Base-by-base conservation (phyloP, 2,797 vertebrate genomes). In the Sebastes kiyomatsui region DNA sequence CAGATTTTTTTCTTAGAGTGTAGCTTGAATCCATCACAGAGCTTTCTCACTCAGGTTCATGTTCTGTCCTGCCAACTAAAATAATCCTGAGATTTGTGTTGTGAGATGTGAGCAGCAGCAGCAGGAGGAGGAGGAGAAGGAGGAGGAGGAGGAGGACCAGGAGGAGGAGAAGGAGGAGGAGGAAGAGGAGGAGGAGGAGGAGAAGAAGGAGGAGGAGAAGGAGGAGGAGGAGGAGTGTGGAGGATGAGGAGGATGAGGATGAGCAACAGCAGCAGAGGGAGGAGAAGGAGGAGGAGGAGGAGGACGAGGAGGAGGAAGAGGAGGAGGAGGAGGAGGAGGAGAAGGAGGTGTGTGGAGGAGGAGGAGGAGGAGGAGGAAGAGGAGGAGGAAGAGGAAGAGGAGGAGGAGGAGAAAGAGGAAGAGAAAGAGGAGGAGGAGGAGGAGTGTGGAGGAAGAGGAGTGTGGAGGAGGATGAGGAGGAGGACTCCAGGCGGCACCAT, bases 401-500 rank as follows among this genome's bases (percentile, higher is more conserved):
- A 30, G 7, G 28, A 30, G 2, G 2, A 7, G 2, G 6, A 30
- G 6, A 1, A 28, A 2, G 28, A 30, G 28, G 1, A 32, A 2
- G 7, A 32, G 30, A 0, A 32, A 0, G 30, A 32, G 30, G 54
- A 76, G 73, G 65, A 67, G 75, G 62, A 70, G 83, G 56, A 80
- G 55, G 73, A 42, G 59, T 25, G 69, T 59, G 59, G 59, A 80
- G 10, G 67, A 33, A 11, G 9, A 33, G 32, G 32, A 33, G 32
- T 33, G 32, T 33, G 32, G 33, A 33, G 10, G 33, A 33, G 33
- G 33, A 33, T 33, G 32, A 33, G 33, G 33, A 33, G 10, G 33
- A 33, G 75, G 27, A 67, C 85, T 74, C n/a, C 74, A 71, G 64
- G 72, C 64, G 2, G 68, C 42, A 83, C 77, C 86, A 92, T 93